A percentile compares a stretch with the other conserved stretches of the same genome.
Conservation (phyloP, 2,797 vertebrate genomes). For the Pitangus sulphuratus region DNA sequence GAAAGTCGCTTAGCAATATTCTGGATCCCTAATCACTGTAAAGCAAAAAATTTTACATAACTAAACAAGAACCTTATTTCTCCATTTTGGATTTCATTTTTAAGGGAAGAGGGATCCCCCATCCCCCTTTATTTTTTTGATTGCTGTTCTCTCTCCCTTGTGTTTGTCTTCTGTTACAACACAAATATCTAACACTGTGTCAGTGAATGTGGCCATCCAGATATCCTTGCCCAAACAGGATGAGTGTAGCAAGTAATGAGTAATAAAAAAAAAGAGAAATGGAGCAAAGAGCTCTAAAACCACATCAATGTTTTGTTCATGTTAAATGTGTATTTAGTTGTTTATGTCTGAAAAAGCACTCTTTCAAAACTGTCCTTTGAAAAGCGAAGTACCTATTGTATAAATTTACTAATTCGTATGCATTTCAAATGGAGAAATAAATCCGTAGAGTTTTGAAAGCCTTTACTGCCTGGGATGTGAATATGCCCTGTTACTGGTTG, state of each 20-base stretch:
- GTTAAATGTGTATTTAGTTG: not conserved
- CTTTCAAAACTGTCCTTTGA: not conserved
- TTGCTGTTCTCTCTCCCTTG: not conserved
- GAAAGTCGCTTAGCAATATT: not conserved
- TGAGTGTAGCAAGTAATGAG: not conserved
- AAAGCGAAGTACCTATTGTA: not conserved
- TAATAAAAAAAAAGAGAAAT: not conserved
- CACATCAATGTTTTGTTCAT: not conserved
- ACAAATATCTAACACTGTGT: not conserved
- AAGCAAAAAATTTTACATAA: not conserved
- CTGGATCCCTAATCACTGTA: not conserved
- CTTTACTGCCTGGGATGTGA: not conserved
- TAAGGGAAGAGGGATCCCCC: not conserved
- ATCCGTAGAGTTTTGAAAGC: not conserved
- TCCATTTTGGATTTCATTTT: not conserved
- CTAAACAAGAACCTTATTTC: not conserved
- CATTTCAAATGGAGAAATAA: not conserved
- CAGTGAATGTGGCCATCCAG: not conserved
- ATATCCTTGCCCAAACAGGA: not conserved
- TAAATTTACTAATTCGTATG: not conserved
- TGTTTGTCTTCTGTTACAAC: not conserved
- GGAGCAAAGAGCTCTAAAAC: not conserved
- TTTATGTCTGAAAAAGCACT: not conserved
- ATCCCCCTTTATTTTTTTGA: accelerated
- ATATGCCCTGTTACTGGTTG: not conserved